These are phyloP conservation scores for Chalcosyrphus nemorum DNA, from an alignment of 2,888 invertebrate species.

Conservation along the genomic window DNA sequence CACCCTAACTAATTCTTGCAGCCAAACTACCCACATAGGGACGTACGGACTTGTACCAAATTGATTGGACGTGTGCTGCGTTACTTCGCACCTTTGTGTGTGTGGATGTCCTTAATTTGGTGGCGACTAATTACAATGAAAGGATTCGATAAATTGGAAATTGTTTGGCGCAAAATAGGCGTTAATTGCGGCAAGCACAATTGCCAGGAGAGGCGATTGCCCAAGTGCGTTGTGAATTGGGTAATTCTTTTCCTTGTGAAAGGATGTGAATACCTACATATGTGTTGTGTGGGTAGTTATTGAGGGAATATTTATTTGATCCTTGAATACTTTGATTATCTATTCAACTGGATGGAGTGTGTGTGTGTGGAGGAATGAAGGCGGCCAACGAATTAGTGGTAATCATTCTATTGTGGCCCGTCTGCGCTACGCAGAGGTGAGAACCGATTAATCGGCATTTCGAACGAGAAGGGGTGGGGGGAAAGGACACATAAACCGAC, in stretches of 20 bases:
- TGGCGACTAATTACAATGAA: conserved; percentile 71
- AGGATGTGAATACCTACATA: background rate
- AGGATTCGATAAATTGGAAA: conserved; percentile 72
- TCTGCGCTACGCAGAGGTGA: conserved; percentile 19
- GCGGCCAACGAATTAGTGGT: conserved; percentile 47
- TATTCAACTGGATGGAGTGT: background rate
- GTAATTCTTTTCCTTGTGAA: background rate
- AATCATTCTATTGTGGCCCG: conserved; percentile 54
- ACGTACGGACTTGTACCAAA: conserved; percentile 31
- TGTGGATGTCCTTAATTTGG: conserved; percentile 51
- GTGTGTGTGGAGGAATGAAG: conserved; percentile 20
- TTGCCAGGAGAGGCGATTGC: conserved; percentile 37
- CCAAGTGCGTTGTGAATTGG: background rate
- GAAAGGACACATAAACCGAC: background rate
- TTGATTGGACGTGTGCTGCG: conserved; percentile 59
- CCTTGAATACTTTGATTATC: conserved; percentile 59
- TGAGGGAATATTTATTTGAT: conserved; percentile 50
- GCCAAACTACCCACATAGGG: background rate
- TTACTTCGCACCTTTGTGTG: conserved; percentile 32
- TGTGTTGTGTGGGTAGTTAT: background rate
- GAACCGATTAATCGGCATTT: conserved; percentile 15
- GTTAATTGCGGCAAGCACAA: conserved; percentile 65
- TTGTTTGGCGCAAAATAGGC: conserved; percentile 68
- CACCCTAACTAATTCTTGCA: conserved; percentile 8
- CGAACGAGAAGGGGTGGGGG: background rate